phyloP scores from a whole-genome alignment of 64 coral and sea anemone species.

The Actinia tenebrosa region DNA sequence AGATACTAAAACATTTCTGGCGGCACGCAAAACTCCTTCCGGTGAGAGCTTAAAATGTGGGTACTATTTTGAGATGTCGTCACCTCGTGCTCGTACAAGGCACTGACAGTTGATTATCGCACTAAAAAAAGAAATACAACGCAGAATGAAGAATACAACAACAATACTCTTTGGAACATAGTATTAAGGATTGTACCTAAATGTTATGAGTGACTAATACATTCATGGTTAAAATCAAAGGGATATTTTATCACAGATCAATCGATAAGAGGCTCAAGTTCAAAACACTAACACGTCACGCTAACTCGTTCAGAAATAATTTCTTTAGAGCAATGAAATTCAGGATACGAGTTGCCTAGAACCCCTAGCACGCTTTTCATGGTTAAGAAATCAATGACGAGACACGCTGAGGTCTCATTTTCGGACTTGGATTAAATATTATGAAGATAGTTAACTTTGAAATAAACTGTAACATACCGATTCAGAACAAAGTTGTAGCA shows the following conservation, averaged over 20 bases:
- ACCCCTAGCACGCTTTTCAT: no score
- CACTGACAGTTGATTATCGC: not conserved
- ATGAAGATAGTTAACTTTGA: no score
- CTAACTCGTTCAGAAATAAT: not conserved
- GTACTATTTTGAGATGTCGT: not conserved
- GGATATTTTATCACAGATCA: not conserved
- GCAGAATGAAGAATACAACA: not conserved
- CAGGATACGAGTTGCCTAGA: no score
- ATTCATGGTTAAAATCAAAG: not conserved
- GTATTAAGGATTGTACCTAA: not conserved
- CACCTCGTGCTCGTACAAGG: not conserved
- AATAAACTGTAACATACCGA: no score
- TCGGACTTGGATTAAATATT: no score
- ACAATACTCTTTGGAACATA: not conserved
- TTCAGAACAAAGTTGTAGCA: no score
- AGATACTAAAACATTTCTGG: not conserved
- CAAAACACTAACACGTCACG: not conserved
- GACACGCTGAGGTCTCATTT: no score
- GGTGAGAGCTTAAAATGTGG: not conserved
- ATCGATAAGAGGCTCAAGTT: not conserved
- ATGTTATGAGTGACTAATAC: not conserved
- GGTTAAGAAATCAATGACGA: no score
- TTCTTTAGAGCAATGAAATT: no score
- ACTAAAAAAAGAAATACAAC: not conserved
- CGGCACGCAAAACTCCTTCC: not conserved